Percentiles rank a stretch among this genome's conserved stretches.
Evolutionary conservation across 2,797 vertebrate species (phyloP).

Genomic region (Hydrocynus forskahlii): DNA sequence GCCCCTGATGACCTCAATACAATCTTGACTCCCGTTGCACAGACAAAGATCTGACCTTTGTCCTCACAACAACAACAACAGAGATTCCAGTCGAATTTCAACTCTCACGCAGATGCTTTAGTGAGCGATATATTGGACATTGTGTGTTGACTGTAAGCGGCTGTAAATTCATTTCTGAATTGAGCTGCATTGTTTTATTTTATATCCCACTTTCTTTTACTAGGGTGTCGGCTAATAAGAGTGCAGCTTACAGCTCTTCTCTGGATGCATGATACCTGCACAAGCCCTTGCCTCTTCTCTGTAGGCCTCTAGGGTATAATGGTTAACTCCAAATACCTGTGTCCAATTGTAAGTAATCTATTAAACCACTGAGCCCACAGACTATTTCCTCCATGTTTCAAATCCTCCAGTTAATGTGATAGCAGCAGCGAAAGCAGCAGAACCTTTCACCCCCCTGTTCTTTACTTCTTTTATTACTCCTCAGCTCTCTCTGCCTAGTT

Average conservation of each 20-base stretch:
- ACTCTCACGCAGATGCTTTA: neutral
- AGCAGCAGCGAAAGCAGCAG: conserved; percentile 41
- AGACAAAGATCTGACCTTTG: conserved; percentile 47
- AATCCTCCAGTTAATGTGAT: conserved; percentile 54
- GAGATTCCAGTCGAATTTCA: neutral
- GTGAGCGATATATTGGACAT: neutral
- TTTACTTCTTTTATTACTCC: conserved; percentile 35
- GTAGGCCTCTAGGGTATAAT: conserved; percentile 68
- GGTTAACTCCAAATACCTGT: conserved; percentile 67
- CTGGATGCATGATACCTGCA: conserved; percentile 13
- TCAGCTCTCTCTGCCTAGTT: conserved; percentile 63
- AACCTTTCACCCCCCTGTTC: conserved; percentile 51
- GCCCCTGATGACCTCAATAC: conserved; percentile 47
- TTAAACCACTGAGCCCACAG: conserved; percentile 71
- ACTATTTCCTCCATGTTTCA: conserved; percentile 64
- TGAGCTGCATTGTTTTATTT: neutral
- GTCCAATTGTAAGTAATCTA: conserved; percentile 80
- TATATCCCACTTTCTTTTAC: neutral
- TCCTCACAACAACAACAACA: conserved; percentile 3
- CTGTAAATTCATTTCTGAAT: neutral
- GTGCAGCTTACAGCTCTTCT: neutral
- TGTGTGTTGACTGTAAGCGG: neutral
- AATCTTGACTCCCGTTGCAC: conserved; percentile 34
- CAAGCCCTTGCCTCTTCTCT: conserved; percentile 37
- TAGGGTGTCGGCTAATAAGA: neutral